Evolutionary conservation across 2,888 invertebrate genomes (phyloP), one percentile per base, ranked within the genome.

Genomic region (Tenodera sinensis): DNA sequence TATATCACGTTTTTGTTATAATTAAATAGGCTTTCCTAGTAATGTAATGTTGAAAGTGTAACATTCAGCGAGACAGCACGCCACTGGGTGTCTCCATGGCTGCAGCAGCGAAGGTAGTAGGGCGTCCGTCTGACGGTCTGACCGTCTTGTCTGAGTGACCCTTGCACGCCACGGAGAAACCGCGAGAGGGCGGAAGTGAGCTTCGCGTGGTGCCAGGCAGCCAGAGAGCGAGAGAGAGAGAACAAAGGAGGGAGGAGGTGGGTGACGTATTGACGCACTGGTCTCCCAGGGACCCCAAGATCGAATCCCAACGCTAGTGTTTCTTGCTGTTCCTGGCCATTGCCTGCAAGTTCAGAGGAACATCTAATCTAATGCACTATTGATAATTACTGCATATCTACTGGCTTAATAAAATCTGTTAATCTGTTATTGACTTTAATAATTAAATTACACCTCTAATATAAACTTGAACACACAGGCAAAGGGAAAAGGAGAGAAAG

Each of bases 191-290:
- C 54, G 54, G 54, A 71, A 71, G 54, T 71, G 54, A 71, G 54
- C 54, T 71, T 71, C 54, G 54, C 54, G 54, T 71, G 54, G 54
- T 71, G 54, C 54, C 54, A 83, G 83, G 28, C 81, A 47, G 54
- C n/a, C 84, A 84, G 88, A 27, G 87, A 54, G 84, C 27, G 83
- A 28, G 87, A 83, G 84, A 83, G 84, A 89, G 87, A 84, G 85
- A 89, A 84, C 47, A 84, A 81, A 84, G 84, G 81, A 82, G 34
- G 28, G 42, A 34, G 89, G 42, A 25, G n/a, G 88, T 47, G 83
- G 34, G 88, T 84, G 88, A 84, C 54, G 54, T 71, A 71, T 71
- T 71, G 54, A 71, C 54, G 54, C 54, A 71, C 54, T 71, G 54
- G 54, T 71, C 54, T 71, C 54, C 54, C 54, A 15, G 54, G 54